These are phyloP conservation scores for Noctuana brunneofusca DNA, from an alignment of 2,888 invertebrate species.

Conservation along the genomic window DNA sequence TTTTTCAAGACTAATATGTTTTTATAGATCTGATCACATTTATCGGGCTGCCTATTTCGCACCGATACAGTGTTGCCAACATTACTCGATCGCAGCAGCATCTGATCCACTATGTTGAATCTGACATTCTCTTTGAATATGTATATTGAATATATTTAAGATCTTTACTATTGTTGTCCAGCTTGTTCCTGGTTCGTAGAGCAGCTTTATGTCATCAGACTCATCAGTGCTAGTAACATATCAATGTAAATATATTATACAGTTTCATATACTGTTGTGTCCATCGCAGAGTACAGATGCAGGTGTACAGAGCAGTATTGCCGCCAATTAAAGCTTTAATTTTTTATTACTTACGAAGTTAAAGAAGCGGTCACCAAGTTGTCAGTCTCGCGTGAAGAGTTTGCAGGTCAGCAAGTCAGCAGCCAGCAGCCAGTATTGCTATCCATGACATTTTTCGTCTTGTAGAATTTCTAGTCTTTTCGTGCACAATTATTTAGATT, in stretches of 20 bases:
- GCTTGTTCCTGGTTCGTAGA: slow-evolving; percentile 17
- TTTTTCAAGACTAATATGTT: slow-evolving; percentile 31
- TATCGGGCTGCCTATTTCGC: slow-evolving; percentile 11
- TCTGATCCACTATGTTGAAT: slow-evolving; percentile 2
- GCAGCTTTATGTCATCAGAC: slow-evolving; percentile 17
- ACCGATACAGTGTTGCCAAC: background rate
- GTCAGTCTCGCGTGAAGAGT: slow-evolving; percentile 37
- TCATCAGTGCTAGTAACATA: slow-evolving; percentile 43
- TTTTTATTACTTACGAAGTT: slow-evolving; percentile 51
- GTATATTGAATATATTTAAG: slow-evolving; percentile 18
- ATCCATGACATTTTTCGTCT: slow-evolving; percentile 66
- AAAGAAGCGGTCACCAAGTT: slow-evolving; percentile 41
- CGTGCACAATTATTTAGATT: slow-evolving; percentile 74
- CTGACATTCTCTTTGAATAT: background rate
- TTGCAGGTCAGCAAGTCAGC: slow-evolving; percentile 46
- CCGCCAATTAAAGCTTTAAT: slow-evolving; percentile 69
- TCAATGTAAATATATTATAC: slow-evolving; percentile 41
- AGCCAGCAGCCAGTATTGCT: slow-evolving; percentile 50
- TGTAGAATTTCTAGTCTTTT: slow-evolving; percentile 76
- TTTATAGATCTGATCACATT: slow-evolving; percentile 35
- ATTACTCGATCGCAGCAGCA: slow-evolving; percentile 3
- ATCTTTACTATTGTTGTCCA: slow-evolving; percentile 14
- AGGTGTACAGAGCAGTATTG: slow-evolving; percentile 48
- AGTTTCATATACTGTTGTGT: slow-evolving; percentile 31
- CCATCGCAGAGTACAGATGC: slow-evolving; percentile 38